Evolutionary conservation across 2,113 vertebrate genomes (phyloP).

Genomic region (Vulpes ferrilata): DNA sequence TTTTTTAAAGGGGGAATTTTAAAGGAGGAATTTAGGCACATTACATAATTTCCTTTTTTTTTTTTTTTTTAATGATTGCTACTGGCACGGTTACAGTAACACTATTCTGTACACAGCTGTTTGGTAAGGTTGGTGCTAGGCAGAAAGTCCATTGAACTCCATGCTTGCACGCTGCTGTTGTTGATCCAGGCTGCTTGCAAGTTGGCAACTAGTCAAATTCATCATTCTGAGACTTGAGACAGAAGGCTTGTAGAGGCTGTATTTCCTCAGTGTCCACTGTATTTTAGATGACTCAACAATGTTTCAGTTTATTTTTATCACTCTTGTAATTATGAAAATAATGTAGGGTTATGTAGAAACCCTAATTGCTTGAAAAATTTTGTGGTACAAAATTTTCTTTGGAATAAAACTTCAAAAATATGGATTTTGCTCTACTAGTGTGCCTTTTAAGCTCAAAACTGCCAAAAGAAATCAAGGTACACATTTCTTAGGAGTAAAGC

Average conservation of each 20-base stretch:
- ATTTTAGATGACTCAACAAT: background rate
- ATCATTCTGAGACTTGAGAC: background rate
- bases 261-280: background rate
- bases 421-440: background rate
- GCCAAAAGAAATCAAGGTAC: background rate
- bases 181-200: background rate
- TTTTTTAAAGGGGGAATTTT: background rate
- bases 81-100: background rate
- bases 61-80: background rate
- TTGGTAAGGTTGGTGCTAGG: background rate
- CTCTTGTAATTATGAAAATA: background rate
- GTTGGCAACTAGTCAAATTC: background rate
- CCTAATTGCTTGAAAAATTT: background rate
- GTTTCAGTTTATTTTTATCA: background rate
- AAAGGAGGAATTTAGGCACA: background rate
- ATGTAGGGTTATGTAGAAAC: background rate
- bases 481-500: background rate
- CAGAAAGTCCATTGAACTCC: background rate
- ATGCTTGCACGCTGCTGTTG: background rate
- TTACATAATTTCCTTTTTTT: background rate
- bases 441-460: background rate
- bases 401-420: background rate
- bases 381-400: background rate
- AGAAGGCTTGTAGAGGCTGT: background rate
- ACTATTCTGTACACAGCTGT: background rate